phyloP scores from a whole-genome alignment of 2,888 invertebrate genomes.

The Gnatocerus cornutus region DNA sequence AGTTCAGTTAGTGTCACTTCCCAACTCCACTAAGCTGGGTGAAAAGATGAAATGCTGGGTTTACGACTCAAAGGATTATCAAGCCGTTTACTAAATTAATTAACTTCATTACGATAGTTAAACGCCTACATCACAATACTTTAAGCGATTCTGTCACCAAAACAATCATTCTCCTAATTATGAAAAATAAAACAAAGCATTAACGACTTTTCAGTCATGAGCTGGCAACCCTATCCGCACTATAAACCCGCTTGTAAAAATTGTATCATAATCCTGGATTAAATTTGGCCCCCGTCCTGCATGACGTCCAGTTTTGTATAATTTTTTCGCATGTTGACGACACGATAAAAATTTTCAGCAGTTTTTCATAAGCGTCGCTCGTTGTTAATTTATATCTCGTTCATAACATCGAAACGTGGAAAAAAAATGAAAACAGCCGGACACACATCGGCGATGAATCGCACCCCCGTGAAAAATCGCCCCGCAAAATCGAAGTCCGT shows the following conservation, averaged over 20 bases:
- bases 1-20: neutral
- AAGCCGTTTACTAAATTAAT: neutral
- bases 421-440: conserved; percentile 8
- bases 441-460: conserved; percentile 6
- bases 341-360: conserved; percentile 23
- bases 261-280: conserved; percentile 21
- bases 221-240: neutral
- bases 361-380: conserved; percentile 29
- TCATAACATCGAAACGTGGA: conserved; percentile 18
- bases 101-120: too few species aligned
- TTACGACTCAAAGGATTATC: neutral
- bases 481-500: conserved; percentile 27
- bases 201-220: conserved; percentile 1
- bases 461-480: conserved; percentile 21
- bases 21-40: neutral
- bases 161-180: neutral
- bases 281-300: conserved; percentile 12
- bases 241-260: conserved; percentile 13
- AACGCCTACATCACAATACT: too few species aligned
- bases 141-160: too few species aligned
- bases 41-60: neutral
- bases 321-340: conserved; percentile 29
- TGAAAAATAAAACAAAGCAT: conserved; percentile 6
- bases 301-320: conserved; percentile 13
- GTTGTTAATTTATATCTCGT: conserved; percentile 37